Evolutionary conservation across 2,797 vertebrate genomes (phyloP), one percentile per base, ranked within the genome.

Genomic region (Crypturellus tataupa): DNA sequence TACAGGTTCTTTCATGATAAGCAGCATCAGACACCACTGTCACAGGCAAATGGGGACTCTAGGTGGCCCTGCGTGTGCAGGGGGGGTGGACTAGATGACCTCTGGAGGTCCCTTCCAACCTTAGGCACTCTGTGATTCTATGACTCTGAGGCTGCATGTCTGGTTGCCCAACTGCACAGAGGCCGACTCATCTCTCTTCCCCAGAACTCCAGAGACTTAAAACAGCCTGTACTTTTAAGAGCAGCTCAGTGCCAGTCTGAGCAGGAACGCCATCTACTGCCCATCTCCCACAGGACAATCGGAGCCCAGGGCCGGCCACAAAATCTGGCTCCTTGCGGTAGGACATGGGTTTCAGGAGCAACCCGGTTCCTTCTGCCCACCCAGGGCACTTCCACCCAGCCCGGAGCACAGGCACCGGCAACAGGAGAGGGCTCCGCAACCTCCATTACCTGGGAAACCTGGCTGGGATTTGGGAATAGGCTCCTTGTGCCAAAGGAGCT

Each of bases 191-290:
- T 17, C 10, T 20, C 3, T 0, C 2, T 8, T 15, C 25, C 58
- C 21, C 35, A 2, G 20, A 10, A 37, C 62, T 58, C 68, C 25
- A 3, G 3, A 4, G 18, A 49, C 24, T 0, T 0, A 31, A 31
- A 3, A 3, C 2, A 9, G 1, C 31, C 20, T 0, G 12, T 1
- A 5, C 29, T 0, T 0, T 5, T 1, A 15, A 7, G 16, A 12
- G 23, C 40, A 37, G 37, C 31, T 10, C 1, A 0, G 31, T 42
- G 9, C 4, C 11, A 19, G 10, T 5, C 6, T 4, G 12, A 15
- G n/a, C 46, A 69, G 39, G 11, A 37, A 37, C 25, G 12, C 67
- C 60, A 35, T 3, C 63, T 79, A 73, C 87, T 10, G 51, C 15
- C 8, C 81, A 56, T 5, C 49, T 24, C 29, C 60, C 0, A 1